phyloP scores from a whole-genome alignment of 2,797 vertebrate genomes.

The Phalanger gymnotis region DNA sequence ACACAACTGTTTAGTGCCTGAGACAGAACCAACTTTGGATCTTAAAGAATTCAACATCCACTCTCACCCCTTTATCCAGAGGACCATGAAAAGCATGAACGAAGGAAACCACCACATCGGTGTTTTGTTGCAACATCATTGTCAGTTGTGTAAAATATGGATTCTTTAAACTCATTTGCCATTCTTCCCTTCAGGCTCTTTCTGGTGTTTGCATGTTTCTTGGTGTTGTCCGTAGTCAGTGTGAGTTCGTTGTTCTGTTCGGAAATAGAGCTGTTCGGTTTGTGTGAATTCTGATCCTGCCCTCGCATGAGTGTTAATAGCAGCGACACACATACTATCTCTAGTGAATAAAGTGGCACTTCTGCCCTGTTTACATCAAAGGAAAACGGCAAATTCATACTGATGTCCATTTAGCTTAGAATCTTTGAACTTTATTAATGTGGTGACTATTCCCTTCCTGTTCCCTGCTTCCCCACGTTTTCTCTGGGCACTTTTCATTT shows the following conservation, averaged over 20 bases:
- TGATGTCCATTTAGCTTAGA: not conserved
- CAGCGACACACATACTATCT: constrained; percentile 65
- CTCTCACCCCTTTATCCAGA: constrained; percentile 6
- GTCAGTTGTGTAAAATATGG: constrained; percentile 56
- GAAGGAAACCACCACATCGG: constrained; percentile 48
- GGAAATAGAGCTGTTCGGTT: constrained; percentile 55
- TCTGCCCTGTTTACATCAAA: not conserved
- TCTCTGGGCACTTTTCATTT: not conserved
- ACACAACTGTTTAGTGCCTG: constrained; percentile 75
- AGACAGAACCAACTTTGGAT: constrained; percentile 47
- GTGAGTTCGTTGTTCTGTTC: constrained; percentile 47
- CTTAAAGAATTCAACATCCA: constrained; percentile 33
- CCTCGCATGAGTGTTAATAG: constrained; percentile 45
- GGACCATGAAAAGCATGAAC: constrained; percentile 69
- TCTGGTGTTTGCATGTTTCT: constrained; percentile 81
- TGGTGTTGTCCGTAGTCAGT: constrained; percentile 71
- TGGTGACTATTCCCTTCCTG: not conserved
- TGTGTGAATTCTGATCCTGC: constrained; percentile 1
- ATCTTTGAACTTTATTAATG: not conserved
- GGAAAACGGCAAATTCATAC: not conserved
- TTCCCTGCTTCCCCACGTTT: not conserved
- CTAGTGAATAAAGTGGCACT: not conserved
- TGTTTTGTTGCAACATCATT: constrained; percentile 59
- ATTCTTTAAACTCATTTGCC: constrained; percentile 62
- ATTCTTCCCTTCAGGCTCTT: constrained; percentile 72